These are phyloP conservation scores for Megalops atlanticus DNA, from an alignment of 2,113 vertebrate genomes.

Conservation along the genomic window DNA sequence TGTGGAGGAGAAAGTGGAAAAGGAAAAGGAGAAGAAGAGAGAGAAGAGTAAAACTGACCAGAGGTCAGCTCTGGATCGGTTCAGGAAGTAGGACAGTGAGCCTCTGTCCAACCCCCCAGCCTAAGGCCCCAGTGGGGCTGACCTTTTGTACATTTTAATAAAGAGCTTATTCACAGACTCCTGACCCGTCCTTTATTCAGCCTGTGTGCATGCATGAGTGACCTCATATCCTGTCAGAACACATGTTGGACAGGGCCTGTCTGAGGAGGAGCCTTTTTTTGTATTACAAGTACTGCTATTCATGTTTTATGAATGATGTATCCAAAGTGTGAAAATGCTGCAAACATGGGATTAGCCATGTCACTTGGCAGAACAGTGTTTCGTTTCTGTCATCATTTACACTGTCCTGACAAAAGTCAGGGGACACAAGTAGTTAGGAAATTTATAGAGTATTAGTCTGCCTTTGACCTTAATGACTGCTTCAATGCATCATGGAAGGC, in stretches of 20 bases:
- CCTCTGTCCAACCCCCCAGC: slow-evolving; percentile 37
- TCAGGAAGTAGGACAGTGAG: slow-evolving; percentile 66
- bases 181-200: neutral
- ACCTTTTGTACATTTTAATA: slow-evolving; percentile 45
- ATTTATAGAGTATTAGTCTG: too few species aligned
- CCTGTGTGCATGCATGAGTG: neutral
- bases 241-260: neutral
- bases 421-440: too few species aligned
- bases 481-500: too few species aligned
- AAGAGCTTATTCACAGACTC: slow-evolving; percentile 17
- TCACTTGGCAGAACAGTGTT: neutral
- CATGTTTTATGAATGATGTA: neutral
- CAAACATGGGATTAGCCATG: neutral
- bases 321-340: too few species aligned
- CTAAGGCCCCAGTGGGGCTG: slow-evolving; percentile 34
- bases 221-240: neutral
- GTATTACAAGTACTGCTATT: neutral
- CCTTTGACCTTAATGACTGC: too few species aligned
- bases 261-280: neutral
- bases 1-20: slow-evolving; percentile 57
- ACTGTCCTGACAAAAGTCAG: too few species aligned
- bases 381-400: neutral
- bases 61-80: slow-evolving; percentile 78
- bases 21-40: slow-evolving; percentile 41
- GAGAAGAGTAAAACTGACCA: slow-evolving; percentile 27